Base-by-base conservation (phyloP, 2,113 vertebrate species). In the Elgaria multicarinata region DNA sequence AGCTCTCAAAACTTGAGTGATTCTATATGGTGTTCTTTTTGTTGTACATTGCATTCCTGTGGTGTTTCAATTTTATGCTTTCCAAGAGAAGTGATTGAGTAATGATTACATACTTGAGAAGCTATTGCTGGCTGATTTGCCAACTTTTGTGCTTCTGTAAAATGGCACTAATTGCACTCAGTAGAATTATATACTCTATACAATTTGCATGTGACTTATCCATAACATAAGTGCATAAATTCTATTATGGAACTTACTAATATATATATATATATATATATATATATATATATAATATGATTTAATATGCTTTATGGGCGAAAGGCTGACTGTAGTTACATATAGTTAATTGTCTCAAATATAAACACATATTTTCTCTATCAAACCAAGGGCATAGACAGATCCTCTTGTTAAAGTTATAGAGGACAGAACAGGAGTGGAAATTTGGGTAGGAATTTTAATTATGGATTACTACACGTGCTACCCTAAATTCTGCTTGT, bases 391-490 rank as follows among this genome's bases (percentile, higher is more conserved):
- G 0, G 6, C 20, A 85, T 39, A 5, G 71, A 31, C 82, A 0
- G 0, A 2, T 82, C 55, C 78, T 76, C 83, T 75, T 12, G 5
- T 20, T 9, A 85, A 85, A 4, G 55, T 90, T 83, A 88, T 46
- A 87, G 28, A 69, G 5, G 46, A 67, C 55, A 78, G 31, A 71
- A 18, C 46, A 62, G 1, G 28, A 42, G 31, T 6, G 13, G 58
- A 90, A 91, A 86, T 33, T 24, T 2, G 14, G 53, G 28, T 79
- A 82, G 91, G 39, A 33, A 79, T 88, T 1, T 90, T 88, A 50
- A 36, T 85, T 66, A 67, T 77, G 42, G 8, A 85, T 94, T 83
- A 93, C 44, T 88, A 36, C 91, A 84, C 39, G 87, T 90, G 18
- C 8, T 83, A 33, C 86, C 7, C 4, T 62, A 31, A 86, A 58